phyloP scores from a whole-genome alignment of 1,140 invertebrate genomes.

The Lasioglossum albipes region DNA sequence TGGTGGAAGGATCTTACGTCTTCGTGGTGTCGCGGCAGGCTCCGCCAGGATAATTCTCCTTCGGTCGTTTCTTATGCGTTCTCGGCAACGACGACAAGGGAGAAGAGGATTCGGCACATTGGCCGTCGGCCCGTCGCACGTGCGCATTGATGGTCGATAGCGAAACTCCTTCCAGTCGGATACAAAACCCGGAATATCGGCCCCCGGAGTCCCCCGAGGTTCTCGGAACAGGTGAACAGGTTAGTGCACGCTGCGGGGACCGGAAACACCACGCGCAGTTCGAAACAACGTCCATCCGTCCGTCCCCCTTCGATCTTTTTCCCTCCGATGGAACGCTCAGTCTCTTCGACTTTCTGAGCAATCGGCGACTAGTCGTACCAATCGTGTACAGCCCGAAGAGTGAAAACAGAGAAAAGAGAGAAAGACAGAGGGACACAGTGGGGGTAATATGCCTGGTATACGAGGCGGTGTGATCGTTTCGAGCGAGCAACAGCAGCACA shows the following conservation, averaged over 20 bases:
- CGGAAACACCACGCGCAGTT: too few species aligned
- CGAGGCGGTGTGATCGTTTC: slow-evolving; percentile 26
- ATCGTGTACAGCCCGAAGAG: slow-evolving; percentile 18
- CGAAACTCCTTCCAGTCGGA: slow-evolving; percentile 30
- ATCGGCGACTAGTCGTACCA: slow-evolving; percentile 26
- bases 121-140: slow-evolving; percentile 36
- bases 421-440: not conserved
- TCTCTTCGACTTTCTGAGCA: slow-evolving; percentile 13
- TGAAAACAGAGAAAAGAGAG: too few species aligned
- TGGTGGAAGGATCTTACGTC: too few species aligned
- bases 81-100: slow-evolving; percentile 14
- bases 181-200: not conserved
- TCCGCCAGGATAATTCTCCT: not conserved
- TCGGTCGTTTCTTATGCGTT: not conserved
- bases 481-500: slow-evolving; percentile 34
- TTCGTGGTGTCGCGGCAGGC: too few species aligned
- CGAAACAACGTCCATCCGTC: too few species aligned
- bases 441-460: slow-evolving; percentile 11
- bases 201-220: too few species aligned
- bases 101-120: slow-evolving; percentile 43
- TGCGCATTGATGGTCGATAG: slow-evolving; percentile 48
- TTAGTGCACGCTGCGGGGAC: too few species aligned
- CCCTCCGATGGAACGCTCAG: not conserved
- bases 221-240: too few species aligned
- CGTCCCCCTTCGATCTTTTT: too few species aligned